Base-by-base conservation (phyloP, 92 coral and sea anemone genomes). In the Phenganax subtilis region DNA sequence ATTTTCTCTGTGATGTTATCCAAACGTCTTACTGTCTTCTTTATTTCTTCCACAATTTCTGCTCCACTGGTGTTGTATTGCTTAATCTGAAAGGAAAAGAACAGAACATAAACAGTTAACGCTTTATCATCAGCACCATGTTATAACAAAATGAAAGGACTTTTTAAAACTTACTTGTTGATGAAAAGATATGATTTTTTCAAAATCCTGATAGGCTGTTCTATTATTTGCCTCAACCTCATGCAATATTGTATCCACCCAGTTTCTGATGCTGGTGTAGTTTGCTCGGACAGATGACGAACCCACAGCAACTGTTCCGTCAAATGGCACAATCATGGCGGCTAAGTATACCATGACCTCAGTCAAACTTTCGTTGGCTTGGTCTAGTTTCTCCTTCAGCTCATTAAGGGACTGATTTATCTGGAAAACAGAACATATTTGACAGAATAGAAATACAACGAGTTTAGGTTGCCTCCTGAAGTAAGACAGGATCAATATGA, bases 61-160 rank as follows among this genome's bases (percentile, higher is more conserved):
- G 89, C 81, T 55, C 96, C 97, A 17, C 91, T 90, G 3, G 92
- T 61, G 76, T 94, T 94, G 31, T 93, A 92, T 10, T 81, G 89
- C 75, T 86, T 80, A 80, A 94, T 89, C 98, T 94, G 85, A 52
- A 28, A 54, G 28, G 28, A 67, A 67, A 56, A 25, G 51, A 30
- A 75, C 51, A 53, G 30, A 53, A 20, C 9, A 73, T 44, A 7
- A 16, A 10, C 7, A 20, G 20, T 10, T 4, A 54, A 12, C 15
- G 14, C 47, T 16, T 3, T 53, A 11, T 30, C 52, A 17, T 30
- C 55, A 76, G 47, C 16, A 28, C 12, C 75, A 69, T 59, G 16
- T 59, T 59, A 20, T 20, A 14, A 59, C 27, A 14, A 20, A 20
- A 14, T 20, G 25, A 14, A 1, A 14, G 65, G 3, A 59, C 27